Base-by-base conservation (phyloP, 2,888 invertebrate species). In the Erpobdella octoculata region DNA sequence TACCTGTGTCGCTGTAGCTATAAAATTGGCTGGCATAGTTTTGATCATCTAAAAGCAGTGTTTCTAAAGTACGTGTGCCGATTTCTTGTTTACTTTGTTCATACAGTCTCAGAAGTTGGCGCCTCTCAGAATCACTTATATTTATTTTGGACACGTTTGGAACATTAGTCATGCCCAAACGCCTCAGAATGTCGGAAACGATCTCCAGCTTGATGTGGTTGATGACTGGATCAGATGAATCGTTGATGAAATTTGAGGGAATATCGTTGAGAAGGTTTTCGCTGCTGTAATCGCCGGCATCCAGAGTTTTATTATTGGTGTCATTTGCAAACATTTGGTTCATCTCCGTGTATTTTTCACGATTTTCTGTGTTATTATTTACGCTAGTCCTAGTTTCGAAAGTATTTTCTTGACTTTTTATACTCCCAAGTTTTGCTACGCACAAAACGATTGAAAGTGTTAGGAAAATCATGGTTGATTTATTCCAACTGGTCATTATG, bases 101-200 rank as follows among this genome's bases (percentile, higher is more conserved):
- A 70, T 76, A 76, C 69, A 74, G 41, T 70, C 72, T 62, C 37
- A 74, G 59, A 48, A 72, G 71, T n/a, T 66, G 33, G 38, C 75
- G 71, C 62, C 70, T 71, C 67, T 75, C 73, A 33, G 71, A 71
- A 21, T 72, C 71, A n/a, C 75, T 73, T 38, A 72, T 61, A 66
- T 74, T 75, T 25, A 74, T 46, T n/a, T 67, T 70, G 46, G 62
- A 28, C 46, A 74, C 69, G 58, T 74, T 72, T 12, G 75, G 75
- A n/a, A 71, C 70, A 88, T 18, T 89, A 89, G 74, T 89, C 88
- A 73, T 87, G 86, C 79, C 89, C 88, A 79, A 89, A 88, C 72
- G 72, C 28, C 61, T 66, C 28, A 75, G 72, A 31, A 75, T 72
- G 68, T 75, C 74, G 38, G 73, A 66, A 21, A 73, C 68, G 53